Evolutionary conservation across 2,113 vertebrate species (phyloP), one percentile per base, ranked within the genome.

Genomic region (Epinephelus cyanopodus): DNA sequence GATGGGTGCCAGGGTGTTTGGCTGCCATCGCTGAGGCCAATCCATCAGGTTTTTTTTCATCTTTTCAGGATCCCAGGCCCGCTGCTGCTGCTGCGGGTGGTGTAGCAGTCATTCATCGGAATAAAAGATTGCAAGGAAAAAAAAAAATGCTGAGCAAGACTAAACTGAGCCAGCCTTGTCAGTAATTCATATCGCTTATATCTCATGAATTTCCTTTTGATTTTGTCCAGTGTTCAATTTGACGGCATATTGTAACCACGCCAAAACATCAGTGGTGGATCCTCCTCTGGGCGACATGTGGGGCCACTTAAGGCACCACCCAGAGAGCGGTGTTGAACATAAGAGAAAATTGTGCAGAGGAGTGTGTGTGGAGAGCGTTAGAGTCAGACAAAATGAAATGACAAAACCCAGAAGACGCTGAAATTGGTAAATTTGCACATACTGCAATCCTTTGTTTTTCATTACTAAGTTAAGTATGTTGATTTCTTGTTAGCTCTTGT

Each of bases 1-100:
- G 83, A 19, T 2, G 8, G 15, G 2, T 42, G 82, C 82, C 85
- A 86, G 70, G 47, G 66, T 71, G 81, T 70, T 85, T 89, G 88
- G 81, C 86, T 42, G 66, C 27, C 52, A n/a, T 77, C 21, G 0
- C 42, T 54, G 9, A 75, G 82, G 69, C 62, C 86, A 79, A 90
- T 91, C 83, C 80, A 89, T 91, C 87, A 84, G 64, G 77, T 79
- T 70, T 85, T 85, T 84, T 85, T 85, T 84, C 87, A 79, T 88
- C 78, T 91, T 82, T 85, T 84, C 72, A 71, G 61, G 85, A 81
- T 74, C 80, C 63, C 27, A 11, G 27, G 65, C 78, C 61, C 48
- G 29, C 29, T 29, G 29, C 61, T 54, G 77, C 74, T 18, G 74
- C 74, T 19, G 74, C 78, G 39, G 66, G 50, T 62, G 66, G 50